phyloP scores from a whole-genome alignment of 2,888 invertebrate genomes.

The Agrilus cyanescens region DNA sequence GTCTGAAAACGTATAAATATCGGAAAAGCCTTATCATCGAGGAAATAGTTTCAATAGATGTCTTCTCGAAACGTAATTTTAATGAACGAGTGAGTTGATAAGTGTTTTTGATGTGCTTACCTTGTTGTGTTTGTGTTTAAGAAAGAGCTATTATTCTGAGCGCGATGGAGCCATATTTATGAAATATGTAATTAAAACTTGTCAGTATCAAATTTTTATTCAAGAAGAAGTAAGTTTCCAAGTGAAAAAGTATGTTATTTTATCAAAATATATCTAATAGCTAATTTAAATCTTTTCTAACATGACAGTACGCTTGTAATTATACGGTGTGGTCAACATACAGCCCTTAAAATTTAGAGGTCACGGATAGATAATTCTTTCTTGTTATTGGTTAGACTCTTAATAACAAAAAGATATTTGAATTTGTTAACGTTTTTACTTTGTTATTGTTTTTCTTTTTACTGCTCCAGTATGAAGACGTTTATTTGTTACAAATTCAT shows the following conservation, averaged over 20 bases:
- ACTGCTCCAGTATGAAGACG: too few species aligned
- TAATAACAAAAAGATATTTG: too few species aligned
- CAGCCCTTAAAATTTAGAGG: constrained; percentile 10
- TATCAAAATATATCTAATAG: too few species aligned
- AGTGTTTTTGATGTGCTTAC: constrained; percentile 5
- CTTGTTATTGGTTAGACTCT: too few species aligned
- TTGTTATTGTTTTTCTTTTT: too few species aligned
- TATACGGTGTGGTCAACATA: constrained; percentile 8
- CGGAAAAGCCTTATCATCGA: constrained; percentile 5
- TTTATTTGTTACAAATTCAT: too few species aligned
- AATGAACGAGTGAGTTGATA: constrained; percentile 5
- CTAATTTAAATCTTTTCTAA: too few species aligned
- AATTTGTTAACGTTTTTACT: too few species aligned
- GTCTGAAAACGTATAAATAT: constrained; percentile 18
- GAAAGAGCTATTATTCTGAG: constrained; percentile 8
- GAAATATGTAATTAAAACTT: constrained; percentile 30
- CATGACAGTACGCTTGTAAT: neutral
- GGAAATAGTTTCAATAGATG: constrained; percentile 1
- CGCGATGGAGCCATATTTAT: constrained; percentile 55
- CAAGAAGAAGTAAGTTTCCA: constrained; percentile 29
- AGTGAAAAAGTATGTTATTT: neutral
- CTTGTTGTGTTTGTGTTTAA: constrained; percentile 15
- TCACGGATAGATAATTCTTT: constrained; percentile 7
- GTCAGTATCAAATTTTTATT: constrained; percentile 21
- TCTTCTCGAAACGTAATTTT: neutral